These are phyloP conservation scores for Apteryx owenii DNA, from an alignment of 2,113 vertebrate genomes.

Conservation along the genomic window DNA sequence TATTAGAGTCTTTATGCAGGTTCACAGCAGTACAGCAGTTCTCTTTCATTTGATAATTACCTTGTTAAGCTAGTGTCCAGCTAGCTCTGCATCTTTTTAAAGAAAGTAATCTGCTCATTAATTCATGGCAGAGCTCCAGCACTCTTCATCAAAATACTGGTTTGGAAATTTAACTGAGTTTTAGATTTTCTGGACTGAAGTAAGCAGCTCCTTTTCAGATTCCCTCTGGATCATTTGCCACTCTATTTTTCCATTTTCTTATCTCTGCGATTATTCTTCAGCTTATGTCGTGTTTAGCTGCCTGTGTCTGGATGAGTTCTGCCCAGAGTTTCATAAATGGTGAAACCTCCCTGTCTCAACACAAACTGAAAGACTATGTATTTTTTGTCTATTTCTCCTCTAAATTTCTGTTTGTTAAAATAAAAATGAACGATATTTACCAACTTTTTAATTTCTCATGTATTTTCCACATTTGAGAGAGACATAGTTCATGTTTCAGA, in stretches of 20 bases:
- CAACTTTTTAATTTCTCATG: background rate
- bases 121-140: background rate
- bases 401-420: background rate
- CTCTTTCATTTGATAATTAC: conserved; percentile 75
- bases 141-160: background rate
- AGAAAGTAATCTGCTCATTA: conserved; percentile 50
- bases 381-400: background rate
- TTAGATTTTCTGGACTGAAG: background rate
- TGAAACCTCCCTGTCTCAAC: background rate
- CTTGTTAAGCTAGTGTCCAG: conserved; percentile 64
- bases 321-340: background rate
- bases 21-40: conserved; percentile 45
- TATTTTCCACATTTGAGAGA: background rate
- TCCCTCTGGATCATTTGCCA: background rate
- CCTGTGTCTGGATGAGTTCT: background rate
- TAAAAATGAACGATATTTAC: background rate
- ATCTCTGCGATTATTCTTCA: background rate
- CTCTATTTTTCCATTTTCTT: background rate
- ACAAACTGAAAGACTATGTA: background rate
- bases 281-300: background rate
- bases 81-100: conserved; percentile 53
- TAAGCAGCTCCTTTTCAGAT: background rate
- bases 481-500: background rate
- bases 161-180: conserved; percentile 12
- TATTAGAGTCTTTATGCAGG: conserved; percentile 58